Evolutionary conservation across 30 jellyfish, hydroid and myxozoan genomes (phyloP), one percentile per base, ranked within the genome.

Genomic region (Aurelia coerulea): DNA sequence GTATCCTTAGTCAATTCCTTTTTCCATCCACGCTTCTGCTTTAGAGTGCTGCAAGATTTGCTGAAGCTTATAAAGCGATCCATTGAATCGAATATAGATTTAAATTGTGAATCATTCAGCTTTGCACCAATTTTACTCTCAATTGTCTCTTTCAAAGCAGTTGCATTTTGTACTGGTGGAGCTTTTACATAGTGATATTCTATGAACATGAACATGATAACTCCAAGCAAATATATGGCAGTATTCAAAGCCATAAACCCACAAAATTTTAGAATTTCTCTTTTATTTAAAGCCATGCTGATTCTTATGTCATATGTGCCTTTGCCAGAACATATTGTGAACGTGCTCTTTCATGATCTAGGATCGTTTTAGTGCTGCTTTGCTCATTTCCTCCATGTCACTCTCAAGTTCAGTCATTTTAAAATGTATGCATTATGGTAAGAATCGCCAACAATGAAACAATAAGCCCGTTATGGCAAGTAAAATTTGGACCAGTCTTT

Each of bases 201-300:
- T 41, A 42, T 62, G 42, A n/a, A 77, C 87, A 77, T 77, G 87
- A 77, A 77, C 3, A 62, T 49, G n/a, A 15, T 76, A 0, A 76
- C 78, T 4, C 87, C 87, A 34, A 60, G 16, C 12, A 56, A 18
- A 35, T 59, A 63, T 2, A 50, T 32, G 50, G 58, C 46, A 68
- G 18, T 77, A 35, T 60, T 64, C 19, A 60, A 0, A 16, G 65
- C n/a, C 2, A 60, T 23, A 51, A 77, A 77, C n/a, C n/a, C 46
- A 10, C 42, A 10, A 18, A 32, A 13, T 3, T 23, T 39, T 0
- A 39, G 10, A 65, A 46, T 46, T 6, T 46, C 56, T 46, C 56
- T 46, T 7, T 9, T 46, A 6, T 46, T 46, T 6, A 46, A 14
- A 14, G 56, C 56, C 56, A 46, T 46, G 15, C 2, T 6, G 15